Conservation (phyloP, 2,113 vertebrate genomes). For the Falcunculus frontatus region DNA sequence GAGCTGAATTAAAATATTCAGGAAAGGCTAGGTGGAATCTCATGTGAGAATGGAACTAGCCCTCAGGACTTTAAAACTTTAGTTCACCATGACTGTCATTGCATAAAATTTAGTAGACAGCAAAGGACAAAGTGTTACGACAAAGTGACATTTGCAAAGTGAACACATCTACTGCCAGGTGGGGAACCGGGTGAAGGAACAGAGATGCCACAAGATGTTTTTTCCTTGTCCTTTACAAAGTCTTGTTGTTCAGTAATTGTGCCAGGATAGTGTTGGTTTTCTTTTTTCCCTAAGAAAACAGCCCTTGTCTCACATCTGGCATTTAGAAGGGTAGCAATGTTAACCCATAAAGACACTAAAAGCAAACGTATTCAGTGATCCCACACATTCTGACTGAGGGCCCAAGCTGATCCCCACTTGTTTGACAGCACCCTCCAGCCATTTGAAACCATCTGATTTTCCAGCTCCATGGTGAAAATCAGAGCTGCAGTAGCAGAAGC, state of each 20-base stretch:
- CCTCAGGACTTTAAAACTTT: neutral
- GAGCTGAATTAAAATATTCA: neutral
- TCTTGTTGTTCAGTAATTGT: neutral
- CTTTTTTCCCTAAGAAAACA: neutral
- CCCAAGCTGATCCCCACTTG: neutral
- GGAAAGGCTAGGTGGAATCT: neutral
- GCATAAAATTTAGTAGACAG: neutral
- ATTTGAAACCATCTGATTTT: neutral
- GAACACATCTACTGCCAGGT: neutral
- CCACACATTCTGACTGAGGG: neutral
- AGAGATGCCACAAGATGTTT: neutral
- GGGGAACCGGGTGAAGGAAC: neutral
- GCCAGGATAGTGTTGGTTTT: neutral
- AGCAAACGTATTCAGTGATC: neutral
- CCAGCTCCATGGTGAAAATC: neutral
- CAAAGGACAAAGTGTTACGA: neutral
- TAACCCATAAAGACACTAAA: neutral
- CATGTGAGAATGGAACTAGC: neutral
- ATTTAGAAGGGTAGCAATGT: neutral
- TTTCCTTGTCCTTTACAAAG: neutral
- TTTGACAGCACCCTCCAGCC: neutral
- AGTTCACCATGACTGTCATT: neutral
- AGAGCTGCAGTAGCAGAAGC: neutral
- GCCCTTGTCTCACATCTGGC: neutral
- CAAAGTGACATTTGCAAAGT: neutral